A percentile compares a stretch with the other conserved stretches of the same genome.
phyloP scores from a whole-genome alignment of 2,113 vertebrate species.

The Gymnarchus niloticus region DNA sequence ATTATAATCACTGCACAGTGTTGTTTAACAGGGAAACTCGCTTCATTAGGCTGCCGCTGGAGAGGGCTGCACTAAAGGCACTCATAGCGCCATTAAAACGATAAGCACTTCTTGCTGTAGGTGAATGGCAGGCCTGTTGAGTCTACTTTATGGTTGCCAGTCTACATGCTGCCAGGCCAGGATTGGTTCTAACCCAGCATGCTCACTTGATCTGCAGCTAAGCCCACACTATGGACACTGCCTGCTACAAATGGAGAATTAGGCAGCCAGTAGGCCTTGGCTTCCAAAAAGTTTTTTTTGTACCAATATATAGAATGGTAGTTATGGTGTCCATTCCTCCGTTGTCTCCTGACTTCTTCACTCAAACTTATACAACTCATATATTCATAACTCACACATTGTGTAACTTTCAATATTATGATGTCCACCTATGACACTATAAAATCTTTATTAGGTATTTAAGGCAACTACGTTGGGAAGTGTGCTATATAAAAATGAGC shows the following conservation, averaged over 20 bases:
- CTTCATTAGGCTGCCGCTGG: conserved; percentile 8
- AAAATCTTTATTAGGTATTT: neutral
- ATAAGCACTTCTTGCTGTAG: neutral
- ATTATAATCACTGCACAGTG: conserved; percentile 19
- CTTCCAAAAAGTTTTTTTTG: neutral
- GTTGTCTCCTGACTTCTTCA: neutral
- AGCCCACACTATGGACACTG: neutral
- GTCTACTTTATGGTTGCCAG: conserved; percentile 3
- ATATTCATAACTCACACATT: neutral
- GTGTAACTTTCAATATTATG: neutral
- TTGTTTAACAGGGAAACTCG: neutral
- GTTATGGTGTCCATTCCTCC: neutral
- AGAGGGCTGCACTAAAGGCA: conserved; percentile 1
- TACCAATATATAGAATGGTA: neutral
- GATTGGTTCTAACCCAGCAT: neutral
- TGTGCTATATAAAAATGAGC: neutral
- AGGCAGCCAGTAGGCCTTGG: neutral
- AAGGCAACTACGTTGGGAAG: neutral
- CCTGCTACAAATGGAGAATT: neutral
- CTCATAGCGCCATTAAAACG: neutral
- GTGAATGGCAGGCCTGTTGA: neutral
- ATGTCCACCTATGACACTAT: neutral
- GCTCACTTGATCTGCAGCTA: too few relatives aligned
- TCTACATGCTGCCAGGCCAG: neutral
- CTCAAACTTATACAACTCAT: neutral